Evolutionary conservation across 2,113 vertebrate species (phyloP).

Genomic region (Xenus cinereus): DNA sequence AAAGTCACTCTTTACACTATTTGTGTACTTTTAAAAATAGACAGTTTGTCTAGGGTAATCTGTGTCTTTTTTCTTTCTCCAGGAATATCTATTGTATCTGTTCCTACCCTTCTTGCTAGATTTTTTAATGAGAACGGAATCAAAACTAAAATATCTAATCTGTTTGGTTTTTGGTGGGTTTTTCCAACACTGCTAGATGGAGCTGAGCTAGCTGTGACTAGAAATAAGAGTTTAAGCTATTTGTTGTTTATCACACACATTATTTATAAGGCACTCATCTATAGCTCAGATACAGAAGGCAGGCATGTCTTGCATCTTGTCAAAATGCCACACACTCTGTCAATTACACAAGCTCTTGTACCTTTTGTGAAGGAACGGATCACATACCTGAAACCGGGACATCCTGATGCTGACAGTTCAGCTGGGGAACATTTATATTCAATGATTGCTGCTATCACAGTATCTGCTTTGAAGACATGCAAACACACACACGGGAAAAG

Average conservation of each 20-base stretch:
- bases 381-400: not conserved
- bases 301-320: not conserved
- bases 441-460: not conserved
- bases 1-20: not conserved
- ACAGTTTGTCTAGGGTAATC: not conserved
- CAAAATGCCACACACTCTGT: not conserved
- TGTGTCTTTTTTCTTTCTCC: not conserved
- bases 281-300: not conserved
- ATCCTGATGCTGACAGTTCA: not conserved
- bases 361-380: not conserved
- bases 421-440: not conserved
- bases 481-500: not conserved
- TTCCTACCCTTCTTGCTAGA: not conserved
- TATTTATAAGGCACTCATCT: constrained; percentile 4
- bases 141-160: not conserved
- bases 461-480: not conserved
- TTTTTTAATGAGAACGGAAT: not conserved
- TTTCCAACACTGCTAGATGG: not conserved
- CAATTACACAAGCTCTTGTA: not conserved
- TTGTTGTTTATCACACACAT: not conserved
- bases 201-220: not conserved
- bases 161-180: not conserved
- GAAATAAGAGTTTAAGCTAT: constrained; percentile 20
- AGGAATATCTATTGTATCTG: not conserved
- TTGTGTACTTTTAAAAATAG: not conserved